Conservation (phyloP, 2,113 vertebrate species). For the Indri indri region DNA sequence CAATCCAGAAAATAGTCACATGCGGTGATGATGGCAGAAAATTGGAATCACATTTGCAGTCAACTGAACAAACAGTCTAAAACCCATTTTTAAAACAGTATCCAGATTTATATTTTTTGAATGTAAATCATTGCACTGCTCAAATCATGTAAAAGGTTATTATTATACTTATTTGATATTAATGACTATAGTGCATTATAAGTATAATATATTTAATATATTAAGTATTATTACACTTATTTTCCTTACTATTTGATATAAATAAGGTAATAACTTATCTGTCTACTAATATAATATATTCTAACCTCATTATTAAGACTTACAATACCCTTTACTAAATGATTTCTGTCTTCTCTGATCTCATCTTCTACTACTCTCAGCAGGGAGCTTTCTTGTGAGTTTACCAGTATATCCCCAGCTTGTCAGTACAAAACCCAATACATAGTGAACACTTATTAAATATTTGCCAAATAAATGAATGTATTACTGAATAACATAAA, state of each 20-base stretch:
- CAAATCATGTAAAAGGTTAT: not conserved
- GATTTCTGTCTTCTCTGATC: not conserved
- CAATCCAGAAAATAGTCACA: not conserved
- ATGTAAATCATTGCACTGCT: not conserved
- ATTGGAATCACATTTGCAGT: not conserved
- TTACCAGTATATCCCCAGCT: not conserved
- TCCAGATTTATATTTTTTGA: not conserved
- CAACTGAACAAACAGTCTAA: not conserved
- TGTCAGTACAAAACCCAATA: not conserved
- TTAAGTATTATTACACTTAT: not conserved
- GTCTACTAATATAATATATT: not conserved
- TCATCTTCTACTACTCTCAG: not conserved
- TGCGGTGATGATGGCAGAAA: not conserved
- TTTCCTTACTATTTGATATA: not conserved
- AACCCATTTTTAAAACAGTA: not conserved
- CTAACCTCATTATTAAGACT: not conserved
- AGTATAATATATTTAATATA: not conserved
- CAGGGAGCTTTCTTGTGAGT: not conserved
- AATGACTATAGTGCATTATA: not conserved
- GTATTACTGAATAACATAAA: not conserved
- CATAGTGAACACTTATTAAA: not conserved
- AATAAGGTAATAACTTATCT: not conserved
- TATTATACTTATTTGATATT: not conserved
- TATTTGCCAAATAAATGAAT: not conserved
- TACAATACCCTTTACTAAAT: not conserved